These are phyloP conservation scores for Sebastes jordani DNA, from an alignment of 2,797 vertebrate genomes.

Conservation along the genomic window DNA sequence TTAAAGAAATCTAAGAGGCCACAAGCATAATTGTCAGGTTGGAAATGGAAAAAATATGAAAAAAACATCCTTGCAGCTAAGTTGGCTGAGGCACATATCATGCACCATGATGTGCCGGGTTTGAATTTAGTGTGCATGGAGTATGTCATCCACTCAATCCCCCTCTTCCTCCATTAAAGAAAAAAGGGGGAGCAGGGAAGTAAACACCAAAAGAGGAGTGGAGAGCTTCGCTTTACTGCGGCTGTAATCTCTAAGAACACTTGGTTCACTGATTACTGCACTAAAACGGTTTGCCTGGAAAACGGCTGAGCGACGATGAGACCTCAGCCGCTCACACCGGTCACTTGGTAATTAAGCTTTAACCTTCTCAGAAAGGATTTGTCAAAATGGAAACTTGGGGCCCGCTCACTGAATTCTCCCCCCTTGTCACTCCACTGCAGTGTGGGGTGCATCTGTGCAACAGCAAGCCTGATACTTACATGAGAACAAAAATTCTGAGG, in stretches of 20 bases:
- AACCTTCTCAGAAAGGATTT: constrained; percentile 84
- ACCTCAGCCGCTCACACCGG: constrained; percentile 65
- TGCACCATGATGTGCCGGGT: constrained; percentile 2
- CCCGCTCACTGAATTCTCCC: constrained; percentile 25
- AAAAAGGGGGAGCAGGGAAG: neutral
- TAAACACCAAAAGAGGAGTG: constrained; percentile 30
- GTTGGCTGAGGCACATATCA: neutral
- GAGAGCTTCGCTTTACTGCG: constrained; percentile 50
- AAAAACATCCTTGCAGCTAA: neutral
- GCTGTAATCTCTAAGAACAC: constrained; percentile 75
- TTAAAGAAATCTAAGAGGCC: neutral
- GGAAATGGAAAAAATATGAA: neutral
- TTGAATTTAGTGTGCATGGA: constrained; percentile 5
- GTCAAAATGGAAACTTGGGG: constrained; percentile 80
- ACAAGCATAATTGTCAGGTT: neutral
- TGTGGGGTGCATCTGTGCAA: neutral
- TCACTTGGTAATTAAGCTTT: constrained; percentile 82
- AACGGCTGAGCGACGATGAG: constrained; percentile 64
- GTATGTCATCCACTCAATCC: constrained; percentile 16
- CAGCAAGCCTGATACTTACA: constrained; percentile 19
- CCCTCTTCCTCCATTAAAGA: neutral
- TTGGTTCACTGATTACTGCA: constrained; percentile 71
- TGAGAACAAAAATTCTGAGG: neutral
- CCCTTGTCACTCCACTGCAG: constrained; percentile 26
- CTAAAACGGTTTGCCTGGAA: constrained; percentile 69